Base-by-base conservation (phyloP, 1,140 invertebrate species). In the Neodiprion pinetum region DNA sequence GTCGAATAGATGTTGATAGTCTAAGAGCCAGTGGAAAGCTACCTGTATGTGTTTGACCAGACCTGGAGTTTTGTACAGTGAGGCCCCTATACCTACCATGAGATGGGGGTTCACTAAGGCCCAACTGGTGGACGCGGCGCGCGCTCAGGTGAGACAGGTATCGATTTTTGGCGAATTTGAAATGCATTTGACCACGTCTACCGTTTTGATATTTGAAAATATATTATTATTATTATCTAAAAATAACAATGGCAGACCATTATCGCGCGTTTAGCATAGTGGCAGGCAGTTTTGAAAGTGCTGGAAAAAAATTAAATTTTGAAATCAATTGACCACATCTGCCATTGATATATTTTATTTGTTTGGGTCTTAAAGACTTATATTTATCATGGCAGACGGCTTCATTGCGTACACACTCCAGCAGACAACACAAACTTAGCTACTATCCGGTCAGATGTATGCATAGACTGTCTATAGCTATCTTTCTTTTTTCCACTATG, bases 231-330 rank as follows among this genome's bases (percentile, higher is more conserved):
- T 73, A 73, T 47, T 73, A 50, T 14, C 17, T 23, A 47, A 73
- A 73, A 73, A 73, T 67, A 73, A 73, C 72, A 73, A 73, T 73
- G 72, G 72, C 23, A 73, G 72, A 73, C 53, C 53, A 67, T 73
- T 73, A 67, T 73, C 61, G 7, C 72, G 72, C 28, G 72, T n/a
- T 69, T 67, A 73, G 67, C 72, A 73, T 73, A 28, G 47, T 28
- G 65, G 72, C 72, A 73, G 72, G 67, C 5, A 67, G 67, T 73
- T 73, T 67, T 48, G 2, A 7, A 73, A 67, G 48, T 40, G 12
- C 10, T 7, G 14, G 48, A 73, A 73, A 73, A 67, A 67, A 67
- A 73, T 9, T 10, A 21, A 73, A 1, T 70, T 70, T 40, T 40
- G 0, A 70, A 70, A 70, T 5, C 68, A 21, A 21, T 21, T 21